Evolutionary conservation across 2,797 vertebrate genomes (phyloP).

Genomic region (Erpetoichthys calabaricus): DNA sequence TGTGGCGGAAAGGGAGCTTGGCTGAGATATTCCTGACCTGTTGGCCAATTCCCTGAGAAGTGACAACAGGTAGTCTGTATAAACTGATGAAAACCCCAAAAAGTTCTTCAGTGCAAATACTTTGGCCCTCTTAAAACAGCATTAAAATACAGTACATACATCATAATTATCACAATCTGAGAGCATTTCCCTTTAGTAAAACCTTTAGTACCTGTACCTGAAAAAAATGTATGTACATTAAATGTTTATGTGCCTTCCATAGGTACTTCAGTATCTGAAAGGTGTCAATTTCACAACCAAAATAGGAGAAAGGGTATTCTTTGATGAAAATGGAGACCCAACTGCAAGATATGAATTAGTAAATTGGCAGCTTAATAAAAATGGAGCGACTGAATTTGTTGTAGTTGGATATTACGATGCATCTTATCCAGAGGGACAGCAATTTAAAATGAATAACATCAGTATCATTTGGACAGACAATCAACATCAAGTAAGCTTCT

Average conservation of each 20-base stretch:
- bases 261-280: constrained; percentile 39
- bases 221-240: too few relatives aligned
- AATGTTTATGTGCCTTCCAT: background rate
- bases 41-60: too few relatives aligned
- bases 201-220: too few relatives aligned
- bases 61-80: too few relatives aligned
- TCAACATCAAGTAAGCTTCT: constrained; percentile 5
- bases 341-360: constrained; percentile 48
- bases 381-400: constrained; percentile 33
- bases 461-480: constrained; percentile 35
- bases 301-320: constrained; percentile 40
- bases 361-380: constrained; percentile 41
- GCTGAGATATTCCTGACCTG: too few relatives aligned
- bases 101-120: too few relatives aligned
- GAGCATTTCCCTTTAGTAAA: too few relatives aligned
- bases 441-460: constrained; percentile 25
- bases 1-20: too few relatives aligned
- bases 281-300: constrained; percentile 32
- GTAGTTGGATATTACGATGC: constrained; percentile 44
- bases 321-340: constrained; percentile 45
- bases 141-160: too few relatives aligned
- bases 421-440: constrained; percentile 26
- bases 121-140: too few relatives aligned
- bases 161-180: too few relatives aligned
- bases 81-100: too few relatives aligned